Percentiles rank a stretch among this genome's conserved stretches.
These are phyloP conservation scores for Anarhynchus alexandrinus DNA, from an alignment of 2,113 vertebrate genomes.

Conservation along the genomic window DNA sequence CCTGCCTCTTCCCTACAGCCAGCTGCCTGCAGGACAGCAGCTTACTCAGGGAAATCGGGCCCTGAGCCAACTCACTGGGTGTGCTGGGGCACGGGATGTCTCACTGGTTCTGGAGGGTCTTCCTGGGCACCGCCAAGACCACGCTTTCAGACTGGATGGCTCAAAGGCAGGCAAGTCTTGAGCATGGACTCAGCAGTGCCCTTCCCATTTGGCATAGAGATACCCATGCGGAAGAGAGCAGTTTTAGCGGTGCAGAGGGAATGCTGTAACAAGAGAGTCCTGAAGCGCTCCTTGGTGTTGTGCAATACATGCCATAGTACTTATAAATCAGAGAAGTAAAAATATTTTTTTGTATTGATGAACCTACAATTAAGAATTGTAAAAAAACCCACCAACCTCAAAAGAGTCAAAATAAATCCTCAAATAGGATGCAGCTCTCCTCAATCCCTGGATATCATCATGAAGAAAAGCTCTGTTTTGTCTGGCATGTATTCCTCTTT, in stretches of 20 bases:
- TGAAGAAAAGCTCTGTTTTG: not conserved
- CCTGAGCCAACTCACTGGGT: not conserved
- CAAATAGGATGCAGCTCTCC: not conserved
- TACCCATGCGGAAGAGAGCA: not conserved
- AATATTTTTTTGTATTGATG: not conserved
- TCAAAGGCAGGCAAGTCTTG: not conserved
- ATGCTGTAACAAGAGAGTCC: not conserved
- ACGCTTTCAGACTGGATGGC: not conserved
- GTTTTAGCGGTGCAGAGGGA: not conserved
- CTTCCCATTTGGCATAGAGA: rapidly evolving
- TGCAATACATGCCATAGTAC: not conserved
- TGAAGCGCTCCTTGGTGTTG: not conserved
- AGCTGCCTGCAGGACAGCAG: not conserved
- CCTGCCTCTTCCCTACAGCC: not conserved
- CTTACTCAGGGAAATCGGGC: not conserved
- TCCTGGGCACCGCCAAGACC: not conserved
- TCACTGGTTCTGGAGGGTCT: not conserved
- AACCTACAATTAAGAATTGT: not conserved
- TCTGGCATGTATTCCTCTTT: not conserved
- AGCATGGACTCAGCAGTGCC: not conserved
- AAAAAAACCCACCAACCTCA: not conserved
- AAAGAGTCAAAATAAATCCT: not conserved
- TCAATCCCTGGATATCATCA: not conserved
- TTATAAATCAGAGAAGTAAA: not conserved
- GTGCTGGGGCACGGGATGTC: not conserved